Conservation (phyloP, 2,888 invertebrate genomes). For the Griposia aprilina region DNA sequence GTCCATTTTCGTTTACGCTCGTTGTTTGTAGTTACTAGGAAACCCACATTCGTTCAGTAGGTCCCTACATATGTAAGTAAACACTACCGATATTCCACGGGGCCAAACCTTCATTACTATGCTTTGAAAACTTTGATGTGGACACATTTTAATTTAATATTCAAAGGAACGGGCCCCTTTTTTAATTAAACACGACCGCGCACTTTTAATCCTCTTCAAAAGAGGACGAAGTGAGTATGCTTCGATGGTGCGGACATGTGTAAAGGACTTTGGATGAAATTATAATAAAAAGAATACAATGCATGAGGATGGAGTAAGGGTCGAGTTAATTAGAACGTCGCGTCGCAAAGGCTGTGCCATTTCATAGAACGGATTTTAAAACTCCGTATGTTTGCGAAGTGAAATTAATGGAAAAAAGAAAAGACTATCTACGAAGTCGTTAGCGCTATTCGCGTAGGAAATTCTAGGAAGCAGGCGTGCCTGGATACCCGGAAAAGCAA, state of each 20-base stretch:
- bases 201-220: slow-evolving; percentile 41
- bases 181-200: slow-evolving; percentile 27
- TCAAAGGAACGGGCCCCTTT: slow-evolving; percentile 34
- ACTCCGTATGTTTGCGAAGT: not conserved
- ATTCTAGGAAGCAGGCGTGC: not conserved
- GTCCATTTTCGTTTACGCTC: not conserved
- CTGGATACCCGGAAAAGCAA: not conserved
- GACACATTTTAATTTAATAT: slow-evolving; percentile 52
- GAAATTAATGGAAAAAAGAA: slow-evolving; percentile 15
- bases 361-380: slow-evolving; percentile 17
- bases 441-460: not conserved
- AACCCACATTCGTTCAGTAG: not conserved
- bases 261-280: not conserved
- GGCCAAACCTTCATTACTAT: slow-evolving; percentile 34
- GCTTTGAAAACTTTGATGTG: slow-evolving; percentile 50
- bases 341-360: not conserved
- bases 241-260: slow-evolving; percentile 5
- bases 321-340: not conserved
- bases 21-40: not conserved
- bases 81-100: slow-evolving; percentile 12
- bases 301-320: not conserved
- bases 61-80: not conserved
- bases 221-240: slow-evolving; percentile 4
- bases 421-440: slow-evolving; percentile 9
- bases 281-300: slow-evolving; percentile 16